Conservation (phyloP, 2,888 invertebrate species). For the Eudemis profundana region DNA sequence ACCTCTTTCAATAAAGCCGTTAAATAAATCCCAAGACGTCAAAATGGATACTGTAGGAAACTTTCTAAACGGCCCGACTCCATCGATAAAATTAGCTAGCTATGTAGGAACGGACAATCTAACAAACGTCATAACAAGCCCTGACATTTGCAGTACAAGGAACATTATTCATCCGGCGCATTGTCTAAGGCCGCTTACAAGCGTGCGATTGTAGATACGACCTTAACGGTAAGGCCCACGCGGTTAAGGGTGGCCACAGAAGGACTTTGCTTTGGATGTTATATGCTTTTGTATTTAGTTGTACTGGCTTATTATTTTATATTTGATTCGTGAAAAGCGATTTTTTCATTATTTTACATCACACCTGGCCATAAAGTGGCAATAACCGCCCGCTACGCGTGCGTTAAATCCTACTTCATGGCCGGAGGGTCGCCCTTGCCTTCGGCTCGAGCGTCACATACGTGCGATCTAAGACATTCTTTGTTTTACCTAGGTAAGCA, state of each 20-base stretch:
- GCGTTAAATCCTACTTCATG: too few relatives aligned
- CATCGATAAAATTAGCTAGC: constrained; percentile 41
- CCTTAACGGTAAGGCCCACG: constrained; percentile 71
- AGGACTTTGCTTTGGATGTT: constrained; percentile 50
- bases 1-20: constrained; percentile 19
- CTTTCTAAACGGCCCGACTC: constrained; percentile 31
- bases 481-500: too few relatives aligned
- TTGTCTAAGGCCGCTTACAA: constrained; percentile 71
- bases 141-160: constrained; percentile 71
- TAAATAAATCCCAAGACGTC: constrained; percentile 33
- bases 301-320: too few relatives aligned
- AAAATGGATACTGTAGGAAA: constrained; percentile 27
- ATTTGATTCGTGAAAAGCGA: too few relatives aligned
- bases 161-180: constrained; percentile 74
- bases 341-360: too few relatives aligned
- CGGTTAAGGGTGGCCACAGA: constrained; percentile 64
- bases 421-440: too few relatives aligned
- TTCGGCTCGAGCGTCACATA: too few relatives aligned
- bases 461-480: too few relatives aligned
- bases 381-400: too few relatives aligned
- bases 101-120: constrained; percentile 44
- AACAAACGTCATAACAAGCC: constrained; percentile 62
- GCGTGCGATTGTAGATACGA: constrained; percentile 78
- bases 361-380: too few relatives aligned
- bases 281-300: background rate